Percentiles rank a stretch among this genome's conserved stretches.
These are phyloP conservation scores for Psylliodes chrysocephalus DNA, from an alignment of 2,888 invertebrate genomes.

Conservation along the genomic window DNA sequence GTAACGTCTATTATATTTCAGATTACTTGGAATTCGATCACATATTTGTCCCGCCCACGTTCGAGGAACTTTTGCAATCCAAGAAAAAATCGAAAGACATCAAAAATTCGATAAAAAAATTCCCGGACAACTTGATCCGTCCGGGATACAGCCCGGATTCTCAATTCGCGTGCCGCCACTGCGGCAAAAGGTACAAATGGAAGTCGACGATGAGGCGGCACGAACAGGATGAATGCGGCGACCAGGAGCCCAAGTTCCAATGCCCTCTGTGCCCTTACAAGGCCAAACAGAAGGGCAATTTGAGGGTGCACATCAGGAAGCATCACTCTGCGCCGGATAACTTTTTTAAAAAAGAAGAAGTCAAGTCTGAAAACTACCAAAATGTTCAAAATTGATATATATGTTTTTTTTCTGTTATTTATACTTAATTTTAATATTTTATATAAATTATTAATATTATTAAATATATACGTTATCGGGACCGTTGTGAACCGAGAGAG, in stretches of 20 bases:
- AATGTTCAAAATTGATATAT: constrained; percentile 36
- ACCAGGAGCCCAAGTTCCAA: constrained; percentile 82
- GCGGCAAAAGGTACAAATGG: constrained; percentile 88
- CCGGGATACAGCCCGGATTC: constrained; percentile 66
- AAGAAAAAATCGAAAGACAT: constrained; percentile 58
- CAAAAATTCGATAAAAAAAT: constrained; percentile 64
- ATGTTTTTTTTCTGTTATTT: constrained; percentile 28
- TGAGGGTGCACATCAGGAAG: constrained; percentile 83
- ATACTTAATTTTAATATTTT: constrained; percentile 23
- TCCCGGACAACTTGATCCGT: constrained; percentile 50
- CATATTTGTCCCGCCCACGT: constrained; percentile 49
- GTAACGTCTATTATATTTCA: constrained; percentile 36
- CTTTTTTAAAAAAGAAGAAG: constrained; percentile 17
- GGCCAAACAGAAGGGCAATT: constrained; percentile 83
- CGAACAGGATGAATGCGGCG: constrained; percentile 81
- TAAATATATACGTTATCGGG: constrained; percentile 4
- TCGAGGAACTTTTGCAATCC: constrained; percentile 51
- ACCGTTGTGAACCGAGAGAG: background rate
- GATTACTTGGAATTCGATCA: constrained; percentile 51
- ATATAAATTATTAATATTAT: constrained; percentile 32
- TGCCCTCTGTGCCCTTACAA: constrained; percentile 75
- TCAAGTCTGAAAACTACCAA: constrained; percentile 41
- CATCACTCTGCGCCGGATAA: constrained; percentile 67
- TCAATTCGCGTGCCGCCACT: constrained; percentile 83
- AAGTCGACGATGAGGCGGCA: constrained; percentile 80